phyloP scores from a whole-genome alignment of 2,797 vertebrate species.

The Epinephelus awoara region DNA sequence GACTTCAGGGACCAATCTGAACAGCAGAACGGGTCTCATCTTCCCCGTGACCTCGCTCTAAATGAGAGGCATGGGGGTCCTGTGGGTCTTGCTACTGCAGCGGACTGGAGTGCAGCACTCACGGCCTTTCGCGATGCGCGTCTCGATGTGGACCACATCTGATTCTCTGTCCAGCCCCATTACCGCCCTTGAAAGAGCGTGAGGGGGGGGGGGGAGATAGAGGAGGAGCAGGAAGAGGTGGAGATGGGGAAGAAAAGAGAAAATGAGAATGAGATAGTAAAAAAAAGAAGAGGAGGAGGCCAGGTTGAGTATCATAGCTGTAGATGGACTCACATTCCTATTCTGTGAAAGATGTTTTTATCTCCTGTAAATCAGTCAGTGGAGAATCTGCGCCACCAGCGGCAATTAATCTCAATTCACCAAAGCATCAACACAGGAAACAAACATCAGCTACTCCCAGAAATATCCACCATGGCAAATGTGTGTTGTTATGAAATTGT shows the following conservation, averaged over 20 bases:
- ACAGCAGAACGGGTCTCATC: conserved; percentile 74
- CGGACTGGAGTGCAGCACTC: conserved; percentile 81
- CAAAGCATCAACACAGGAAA: conserved; percentile 53
- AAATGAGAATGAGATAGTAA: conserved; percentile 47
- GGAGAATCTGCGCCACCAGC: conserved; percentile 35
- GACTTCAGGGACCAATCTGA: conserved; percentile 79
- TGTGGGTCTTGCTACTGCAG: conserved; percentile 63
- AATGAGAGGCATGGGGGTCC: conserved; percentile 79
- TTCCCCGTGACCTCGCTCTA: conserved; percentile 80
- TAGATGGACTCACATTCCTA: conserved; percentile 46
- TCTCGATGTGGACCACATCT: conserved; percentile 97
- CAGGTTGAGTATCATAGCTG: conserved; percentile 38
- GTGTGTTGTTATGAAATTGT: conserved; percentile 48
- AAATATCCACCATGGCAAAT: conserved; percentile 58
- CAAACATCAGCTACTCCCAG: conserved; percentile 49
- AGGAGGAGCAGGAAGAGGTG: conserved; percentile 49
- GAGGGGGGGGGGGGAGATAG: conserved; percentile 51
- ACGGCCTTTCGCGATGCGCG: conserved; percentile 92
- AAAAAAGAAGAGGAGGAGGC: conserved; percentile 20
- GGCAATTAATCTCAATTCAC: conserved; percentile 73
- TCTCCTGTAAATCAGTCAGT: conserved; percentile 54
- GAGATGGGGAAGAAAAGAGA: conserved; percentile 19
- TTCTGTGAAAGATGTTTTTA: conserved; percentile 57
- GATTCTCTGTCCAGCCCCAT: conserved; percentile 94
- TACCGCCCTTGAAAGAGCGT: conserved; percentile 89